Evolutionary conservation across 1,140 invertebrate genomes (phyloP), one percentile per base, ranked within the genome.

Genomic region (Riptortus pedestris): DNA sequence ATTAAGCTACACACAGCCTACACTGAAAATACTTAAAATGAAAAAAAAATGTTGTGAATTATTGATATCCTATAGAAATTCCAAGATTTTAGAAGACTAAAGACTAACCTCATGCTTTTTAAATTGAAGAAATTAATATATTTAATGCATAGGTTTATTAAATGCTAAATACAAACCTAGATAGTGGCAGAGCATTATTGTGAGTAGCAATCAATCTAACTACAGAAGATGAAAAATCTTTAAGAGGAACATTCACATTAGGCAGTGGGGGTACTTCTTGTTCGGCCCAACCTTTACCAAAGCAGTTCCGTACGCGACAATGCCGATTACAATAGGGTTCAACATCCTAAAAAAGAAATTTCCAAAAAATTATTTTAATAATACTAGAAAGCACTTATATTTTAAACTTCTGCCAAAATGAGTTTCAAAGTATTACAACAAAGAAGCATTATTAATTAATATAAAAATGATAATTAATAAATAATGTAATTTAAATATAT

Each of bases 241-340:
- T 79, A 18, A 91, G 73, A 33, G 82, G 79, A 67, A 90, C 81
- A 63, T 75, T 81, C 0, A 93, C 83, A 72, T 85, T 85, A 0
- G 90, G 90, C 59, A 92, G 72, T 2, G 80, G 77, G 20, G 79
- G 78, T 64, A 83, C 79, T 70, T 87, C 86, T 64, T 84, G 79
- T 69, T 88, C 85, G 24, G 87, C 87, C 84, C 86, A 89, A 62
- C 86, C 87, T 79, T 83, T 74, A 70, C 82, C 74, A 67, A 63
- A 57, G 5, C 63, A 43, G n/a, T 60, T 55, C 14, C 51, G 60
- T 18, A 63, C 26, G 52, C 79, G 76, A 70, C 70, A 82, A 70
- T 87, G 85, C 31, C 79, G 73, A 2, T 77, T 79, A 66, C 85
- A 87, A 68, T 83, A 85, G 2, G 81, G 80, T 52, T 82, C 60